These are phyloP conservation scores for Cecropterus lyciades DNA, from an alignment of 1,140 invertebrate species.

Conservation along the genomic window DNA sequence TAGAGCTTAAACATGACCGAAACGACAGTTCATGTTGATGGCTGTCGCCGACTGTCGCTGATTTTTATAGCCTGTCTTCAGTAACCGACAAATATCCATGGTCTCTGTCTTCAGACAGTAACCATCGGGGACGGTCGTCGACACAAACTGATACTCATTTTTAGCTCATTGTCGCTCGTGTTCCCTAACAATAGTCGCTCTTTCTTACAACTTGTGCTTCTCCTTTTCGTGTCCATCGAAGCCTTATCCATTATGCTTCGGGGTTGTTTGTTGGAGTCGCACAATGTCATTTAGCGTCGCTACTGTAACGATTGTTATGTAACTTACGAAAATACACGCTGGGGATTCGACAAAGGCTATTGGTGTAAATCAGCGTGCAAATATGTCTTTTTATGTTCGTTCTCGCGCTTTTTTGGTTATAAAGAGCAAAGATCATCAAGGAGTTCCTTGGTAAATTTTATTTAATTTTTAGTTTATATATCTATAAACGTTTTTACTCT, in stretches of 20 bases:
- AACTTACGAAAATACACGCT: conserved; percentile 31
- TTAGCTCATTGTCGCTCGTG: too few species aligned
- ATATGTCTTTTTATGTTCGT: conserved; percentile 1
- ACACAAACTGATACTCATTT: too few species aligned
- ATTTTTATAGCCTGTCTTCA: too few species aligned
- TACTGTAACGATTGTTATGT: conserved; percentile 51
- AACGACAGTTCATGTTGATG: too few species aligned
- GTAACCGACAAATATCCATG: too few species aligned
- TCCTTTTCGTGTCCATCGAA: conserved; percentile 52
- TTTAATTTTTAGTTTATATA: too few species aligned
- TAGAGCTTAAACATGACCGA: too few species aligned
- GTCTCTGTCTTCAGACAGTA: too few species aligned
- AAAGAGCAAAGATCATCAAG: not conserved
- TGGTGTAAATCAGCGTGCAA: conserved; percentile 8
- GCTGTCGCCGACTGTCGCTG: too few species aligned
- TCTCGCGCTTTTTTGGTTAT: not conserved
- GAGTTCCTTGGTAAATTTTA: too few species aligned
- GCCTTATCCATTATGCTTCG: conserved; percentile 54
- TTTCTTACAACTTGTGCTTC: conserved; percentile 31
- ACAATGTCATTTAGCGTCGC: conserved; percentile 63
- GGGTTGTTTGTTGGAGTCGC: conserved; percentile 48
- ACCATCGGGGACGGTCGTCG: too few species aligned
- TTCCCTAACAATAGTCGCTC: not conserved
- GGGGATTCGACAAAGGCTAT: conserved; percentile 10
- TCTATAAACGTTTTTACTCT: too few species aligned